Evolutionary conservation across 2,888 invertebrate genomes (phyloP).

Genomic region (Geotrupes spiniger): DNA sequence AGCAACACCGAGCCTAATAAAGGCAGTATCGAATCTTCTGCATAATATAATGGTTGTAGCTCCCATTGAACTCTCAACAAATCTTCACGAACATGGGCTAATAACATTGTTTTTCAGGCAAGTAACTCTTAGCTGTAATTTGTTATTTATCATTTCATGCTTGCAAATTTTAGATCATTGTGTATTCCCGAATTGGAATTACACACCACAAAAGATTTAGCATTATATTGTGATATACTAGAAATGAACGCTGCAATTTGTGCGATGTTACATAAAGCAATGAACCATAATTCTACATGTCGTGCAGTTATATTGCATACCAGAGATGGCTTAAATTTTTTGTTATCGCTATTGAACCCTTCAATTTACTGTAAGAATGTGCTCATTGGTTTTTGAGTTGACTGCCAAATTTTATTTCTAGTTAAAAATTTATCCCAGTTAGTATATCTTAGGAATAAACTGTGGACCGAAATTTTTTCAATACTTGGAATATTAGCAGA

Average conservation of each 20-base stretch:
- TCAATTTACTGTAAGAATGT: slow-evolving; percentile 50
- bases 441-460: slow-evolving; percentile 50
- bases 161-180: slow-evolving; percentile 20
- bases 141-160: slow-evolving; percentile 16
- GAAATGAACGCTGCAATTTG: slow-evolving; percentile 55
- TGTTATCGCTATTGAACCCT: slow-evolving; percentile 50
- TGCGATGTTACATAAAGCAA: slow-evolving; percentile 48
- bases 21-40: slow-evolving; percentile 48
- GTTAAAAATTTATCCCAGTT: slow-evolving; percentile 46
- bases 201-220: slow-evolving; percentile 44
- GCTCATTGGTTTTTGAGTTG: neutral
- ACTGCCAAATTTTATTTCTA: slow-evolving; percentile 28
- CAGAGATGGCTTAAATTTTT: slow-evolving; percentile 49
- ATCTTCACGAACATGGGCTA: slow-evolving; percentile 51
- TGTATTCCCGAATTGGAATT: slow-evolving; percentile 30
- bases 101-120: slow-evolving; percentile 54
- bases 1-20: slow-evolving; percentile 52
- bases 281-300: slow-evolving; percentile 45
- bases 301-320: slow-evolving; percentile 50
- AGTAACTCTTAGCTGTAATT: slow-evolving; percentile 19
- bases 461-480: slow-evolving; percentile 53
- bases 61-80: slow-evolving; percentile 45
- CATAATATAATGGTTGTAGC: slow-evolving; percentile 50
- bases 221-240: slow-evolving; percentile 51
- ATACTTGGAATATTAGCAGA: slow-evolving; percentile 47